Percentiles rank a stretch among this genome's conserved stretches.
Evolutionary conservation across 2,888 invertebrate genomes (phyloP).

Genomic region (Bombyx huttoni): DNA sequence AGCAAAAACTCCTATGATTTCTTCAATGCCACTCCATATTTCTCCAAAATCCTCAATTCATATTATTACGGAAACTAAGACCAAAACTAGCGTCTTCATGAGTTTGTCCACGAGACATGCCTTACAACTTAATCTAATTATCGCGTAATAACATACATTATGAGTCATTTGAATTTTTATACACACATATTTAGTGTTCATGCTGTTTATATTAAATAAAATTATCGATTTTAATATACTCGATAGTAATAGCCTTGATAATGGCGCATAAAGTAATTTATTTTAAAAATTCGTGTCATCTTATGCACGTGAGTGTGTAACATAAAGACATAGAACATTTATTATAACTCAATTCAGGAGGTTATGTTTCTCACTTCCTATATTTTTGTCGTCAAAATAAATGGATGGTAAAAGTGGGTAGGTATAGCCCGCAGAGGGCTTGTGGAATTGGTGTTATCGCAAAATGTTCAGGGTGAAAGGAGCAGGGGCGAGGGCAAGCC

Average conservation of each 20-base stretch:
- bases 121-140: constrained; percentile 50
- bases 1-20: too few relatives aligned
- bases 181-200: neutral
- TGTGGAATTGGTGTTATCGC: constrained; percentile 40
- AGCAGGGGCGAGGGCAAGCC: constrained; percentile 19
- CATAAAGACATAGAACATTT: too few relatives aligned
- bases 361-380: neutral
- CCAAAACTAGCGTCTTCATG: constrained; percentile 18
- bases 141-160: constrained; percentile 14
- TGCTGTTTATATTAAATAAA: neutral
- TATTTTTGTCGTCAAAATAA: constrained; percentile 11
- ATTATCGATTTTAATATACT: neutral
- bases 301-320: too few relatives aligned
- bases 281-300: too few relatives aligned
- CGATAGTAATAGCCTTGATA: too few relatives aligned
- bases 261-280: too few relatives aligned
- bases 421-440: constrained; percentile 18
- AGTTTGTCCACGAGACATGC: constrained; percentile 38
- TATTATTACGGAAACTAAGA: constrained; percentile 16
- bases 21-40: too few relatives aligned
- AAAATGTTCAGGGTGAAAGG: constrained; percentile 32
- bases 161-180: neutral
- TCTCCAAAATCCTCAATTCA: constrained; percentile 8
- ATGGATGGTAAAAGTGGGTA: constrained; percentile 18
- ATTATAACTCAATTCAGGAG: too few relatives aligned